Evolutionary conservation across 2,888 invertebrate species (phyloP), one percentile per base, ranked within the genome.

Genomic region (Drosophila acutilabella): DNA sequence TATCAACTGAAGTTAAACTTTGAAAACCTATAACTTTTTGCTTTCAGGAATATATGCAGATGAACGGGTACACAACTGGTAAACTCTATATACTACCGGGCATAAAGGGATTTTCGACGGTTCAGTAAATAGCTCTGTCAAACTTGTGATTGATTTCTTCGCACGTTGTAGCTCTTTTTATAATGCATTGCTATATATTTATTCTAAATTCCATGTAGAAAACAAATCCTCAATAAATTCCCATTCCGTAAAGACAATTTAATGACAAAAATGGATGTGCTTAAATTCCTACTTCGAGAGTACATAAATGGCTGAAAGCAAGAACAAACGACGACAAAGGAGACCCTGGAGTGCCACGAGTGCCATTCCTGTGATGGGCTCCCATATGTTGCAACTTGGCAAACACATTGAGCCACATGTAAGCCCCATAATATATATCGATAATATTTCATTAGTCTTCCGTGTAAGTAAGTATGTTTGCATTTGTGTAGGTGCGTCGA

Each of bases 351-450:
- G 40, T 26, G 30, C 42, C 56, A 50, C 47, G 33, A 33, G 33
- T 33, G 33, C 13, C 36, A 36, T 13, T 13, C 13, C 36, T 45
- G 44, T 78, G 68, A 56, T 42, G 67, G 59, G 56, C 72, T 8
- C 45, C 44, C 75, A 75, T 74, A 74, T 78, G 75, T 60, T 74
- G 78, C 69, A 47, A 51, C 52, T 73, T 60, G 71, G 70, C 80
- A 65, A 53, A 47, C 48, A 52, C 68, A 73, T 58, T 85, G 71
- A 47, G 77, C 62, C 74, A 77, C 78, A 80, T 77, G 74, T 82
- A 74, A 83, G 79, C 67, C 52, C 68, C 65, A 65, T 88, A 88
- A 86, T 83, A 83, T 88, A 87, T 83, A 88, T 88, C 81, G 87
- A 83, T 88, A 83, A 88, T 83, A 83, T 88, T 83, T 83, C 87